These are phyloP conservation scores for Pterocles burchelli DNA, from an alignment of 2,113 vertebrate genomes.

Conservation along the genomic window DNA sequence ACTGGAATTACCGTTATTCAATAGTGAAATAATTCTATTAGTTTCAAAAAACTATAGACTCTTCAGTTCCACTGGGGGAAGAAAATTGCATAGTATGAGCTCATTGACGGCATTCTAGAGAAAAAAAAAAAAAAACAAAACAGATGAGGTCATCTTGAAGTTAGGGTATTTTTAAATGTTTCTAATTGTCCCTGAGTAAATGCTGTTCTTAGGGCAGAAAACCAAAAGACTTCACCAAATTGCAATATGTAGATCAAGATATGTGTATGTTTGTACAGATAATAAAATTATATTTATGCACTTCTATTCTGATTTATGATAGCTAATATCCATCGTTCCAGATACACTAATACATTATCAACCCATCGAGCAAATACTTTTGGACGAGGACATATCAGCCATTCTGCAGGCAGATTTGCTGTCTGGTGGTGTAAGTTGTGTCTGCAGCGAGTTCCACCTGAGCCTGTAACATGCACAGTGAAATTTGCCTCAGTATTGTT, in stretches of 20 bases:
- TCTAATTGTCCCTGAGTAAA: not conserved
- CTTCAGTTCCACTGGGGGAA: not conserved
- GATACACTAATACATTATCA: not conserved
- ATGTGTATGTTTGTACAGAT: not conserved
- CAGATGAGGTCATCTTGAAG: not conserved
- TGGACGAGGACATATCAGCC: fast-evolving
- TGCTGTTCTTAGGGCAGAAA: not conserved
- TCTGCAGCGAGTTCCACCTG: not conserved
- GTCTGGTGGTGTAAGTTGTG: not conserved
- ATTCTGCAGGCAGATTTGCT: not conserved
- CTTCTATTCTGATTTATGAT: not conserved
- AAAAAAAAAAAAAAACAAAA: not conserved
- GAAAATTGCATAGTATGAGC: not conserved
- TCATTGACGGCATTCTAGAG: not conserved
- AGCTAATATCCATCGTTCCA: not conserved
- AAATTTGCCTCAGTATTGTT: not conserved
- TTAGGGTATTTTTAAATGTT: not conserved
- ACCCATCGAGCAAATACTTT: not conserved
- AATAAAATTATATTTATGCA: not conserved
- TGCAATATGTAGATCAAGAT: not conserved
- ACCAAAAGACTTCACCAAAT: not conserved
- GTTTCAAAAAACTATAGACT: not conserved
- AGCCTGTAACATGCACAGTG: fast-evolving
- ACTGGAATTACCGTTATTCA: not conserved
- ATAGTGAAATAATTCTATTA: not conserved